These are phyloP conservation scores for Drosophila auraria DNA, from an alignment of 1,140 invertebrate genomes.

Conservation along the genomic window DNA sequence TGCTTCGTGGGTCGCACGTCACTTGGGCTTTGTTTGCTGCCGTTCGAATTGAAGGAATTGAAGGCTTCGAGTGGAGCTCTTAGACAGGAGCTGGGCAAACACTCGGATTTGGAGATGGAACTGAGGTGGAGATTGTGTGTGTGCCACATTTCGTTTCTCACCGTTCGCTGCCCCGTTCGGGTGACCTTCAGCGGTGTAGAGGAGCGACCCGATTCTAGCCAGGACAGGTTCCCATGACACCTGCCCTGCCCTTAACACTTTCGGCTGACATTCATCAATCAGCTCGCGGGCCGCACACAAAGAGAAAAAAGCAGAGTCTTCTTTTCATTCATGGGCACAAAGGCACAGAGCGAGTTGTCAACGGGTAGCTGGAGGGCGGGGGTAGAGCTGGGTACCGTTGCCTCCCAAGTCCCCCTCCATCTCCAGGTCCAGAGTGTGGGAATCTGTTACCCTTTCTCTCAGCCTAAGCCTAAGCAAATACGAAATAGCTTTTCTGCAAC, in stretches of 20 bases:
- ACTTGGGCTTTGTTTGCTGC: slow-evolving; percentile 66
- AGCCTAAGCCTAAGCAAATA: slow-evolving; percentile 63
- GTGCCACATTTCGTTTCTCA: slow-evolving; percentile 49
- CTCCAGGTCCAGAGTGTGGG: slow-evolving; percentile 61
- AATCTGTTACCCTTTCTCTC: slow-evolving; percentile 83
- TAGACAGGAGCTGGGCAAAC: slow-evolving; percentile 70
- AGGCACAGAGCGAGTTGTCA: slow-evolving; percentile 29
- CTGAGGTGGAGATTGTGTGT: slow-evolving; percentile 24
- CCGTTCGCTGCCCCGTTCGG: slow-evolving; percentile 3
- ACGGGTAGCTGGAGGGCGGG: neutral
- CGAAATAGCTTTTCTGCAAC: slow-evolving; percentile 74
- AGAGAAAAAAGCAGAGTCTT: slow-evolving; percentile 30
- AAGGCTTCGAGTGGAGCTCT: slow-evolving; percentile 68
- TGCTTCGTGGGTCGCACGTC: slow-evolving; percentile 46
- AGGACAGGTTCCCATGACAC: slow-evolving; percentile 69
- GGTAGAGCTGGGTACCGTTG: slow-evolving; percentile 8
- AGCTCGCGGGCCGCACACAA: slow-evolving; percentile 24
- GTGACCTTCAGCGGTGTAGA: slow-evolving; percentile 38
- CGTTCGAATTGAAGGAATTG: slow-evolving; percentile 63
- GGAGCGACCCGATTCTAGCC: too few species aligned
- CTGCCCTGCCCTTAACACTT: slow-evolving; percentile 57
- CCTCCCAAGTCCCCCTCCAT: neutral
- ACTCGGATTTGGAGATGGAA: slow-evolving; percentile 24
- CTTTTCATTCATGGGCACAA: slow-evolving; percentile 41
- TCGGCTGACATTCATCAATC: slow-evolving; percentile 79